phyloP scores from a whole-genome alignment of 2,113 vertebrate species.

The Chelonoidis abingdonii region DNA sequence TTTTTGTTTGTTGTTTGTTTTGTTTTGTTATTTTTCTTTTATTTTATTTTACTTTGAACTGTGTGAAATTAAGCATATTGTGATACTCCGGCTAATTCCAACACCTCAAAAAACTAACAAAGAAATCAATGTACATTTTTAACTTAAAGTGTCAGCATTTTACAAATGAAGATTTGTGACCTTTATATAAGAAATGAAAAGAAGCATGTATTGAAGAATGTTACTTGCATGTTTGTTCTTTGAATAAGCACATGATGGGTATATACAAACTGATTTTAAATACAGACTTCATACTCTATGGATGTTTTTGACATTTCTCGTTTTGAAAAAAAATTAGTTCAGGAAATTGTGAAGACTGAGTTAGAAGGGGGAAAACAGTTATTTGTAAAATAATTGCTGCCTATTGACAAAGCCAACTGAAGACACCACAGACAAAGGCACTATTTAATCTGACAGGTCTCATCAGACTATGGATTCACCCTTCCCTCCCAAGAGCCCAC shows the following conservation, averaged over 20 bases:
- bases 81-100: background rate
- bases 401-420: slow-evolving; percentile 51
- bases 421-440: slow-evolving; percentile 25
- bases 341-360: slow-evolving; percentile 31
- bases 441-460: background rate
- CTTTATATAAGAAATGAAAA: background rate
- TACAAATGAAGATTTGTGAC: background rate
- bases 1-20: background rate
- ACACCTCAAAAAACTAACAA: background rate
- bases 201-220: background rate
- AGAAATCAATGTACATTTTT: background rate
- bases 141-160: background rate
- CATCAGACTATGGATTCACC: slow-evolving; percentile 25
- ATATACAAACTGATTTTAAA: slow-evolving; percentile 18
- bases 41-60: background rate
- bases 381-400: slow-evolving; percentile 57
- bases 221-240: accelerated
- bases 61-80: background rate
- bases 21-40: background rate
- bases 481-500: background rate
- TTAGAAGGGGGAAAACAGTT: slow-evolving; percentile 11
- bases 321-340: slow-evolving; percentile 51
- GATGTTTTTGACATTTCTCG: slow-evolving; percentile 30
- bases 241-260: background rate
- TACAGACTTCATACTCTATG: background rate